Base-by-base conservation (phyloP, 2,797 vertebrate genomes). In the Petrocephalus schoutedeni region DNA sequence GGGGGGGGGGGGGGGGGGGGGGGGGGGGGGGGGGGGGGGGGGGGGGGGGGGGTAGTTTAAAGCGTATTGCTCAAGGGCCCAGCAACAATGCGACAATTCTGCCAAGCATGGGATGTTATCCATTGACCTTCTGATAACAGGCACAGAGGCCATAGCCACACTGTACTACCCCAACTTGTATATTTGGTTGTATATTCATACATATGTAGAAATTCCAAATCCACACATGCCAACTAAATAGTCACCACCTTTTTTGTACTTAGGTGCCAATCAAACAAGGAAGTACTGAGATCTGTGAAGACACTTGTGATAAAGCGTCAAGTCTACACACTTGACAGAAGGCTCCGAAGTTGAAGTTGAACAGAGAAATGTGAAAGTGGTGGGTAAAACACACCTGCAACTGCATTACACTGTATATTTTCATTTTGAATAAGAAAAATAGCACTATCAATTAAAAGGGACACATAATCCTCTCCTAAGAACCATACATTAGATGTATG, bases 251-350 rank as follows among this genome's bases (percentile, higher is more conserved):
- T 87, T 4, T 58, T 64, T 54, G 36, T 86, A 93, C 93, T 93
- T 91, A 96, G 96, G 96, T 97, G 96, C 96, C 94, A 89, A 93
- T 94, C 91, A 94, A 94, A 86, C 67, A 86, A 71, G 67, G 51
- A 87, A 87, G 67, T 94, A 92, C 90, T 94, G 94, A 95, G 96
- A 96, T 95, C 95, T 95, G 95, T 96, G 94, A 96, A 95, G 96
- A 95, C 96, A 96, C 96, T 95, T 95, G 95, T 92, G 93, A 92
- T 91, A 90, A 93, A 90, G 90, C 89, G 87, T 90, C 96, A 95
- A 94, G 94, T 94, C 95, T 94, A 93, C 93, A 95, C 94, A 93
- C 93, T 90, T 93, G 93, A 96, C 95, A 91, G 94, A 94, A 94
- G 92, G 94, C 91, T 91, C 92, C 89, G 89, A 94, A 92, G 92